These are phyloP conservation scores for Tenrec ecaudatus DNA, from an alignment of 2,113 vertebrate species.

Conservation along the genomic window DNA sequence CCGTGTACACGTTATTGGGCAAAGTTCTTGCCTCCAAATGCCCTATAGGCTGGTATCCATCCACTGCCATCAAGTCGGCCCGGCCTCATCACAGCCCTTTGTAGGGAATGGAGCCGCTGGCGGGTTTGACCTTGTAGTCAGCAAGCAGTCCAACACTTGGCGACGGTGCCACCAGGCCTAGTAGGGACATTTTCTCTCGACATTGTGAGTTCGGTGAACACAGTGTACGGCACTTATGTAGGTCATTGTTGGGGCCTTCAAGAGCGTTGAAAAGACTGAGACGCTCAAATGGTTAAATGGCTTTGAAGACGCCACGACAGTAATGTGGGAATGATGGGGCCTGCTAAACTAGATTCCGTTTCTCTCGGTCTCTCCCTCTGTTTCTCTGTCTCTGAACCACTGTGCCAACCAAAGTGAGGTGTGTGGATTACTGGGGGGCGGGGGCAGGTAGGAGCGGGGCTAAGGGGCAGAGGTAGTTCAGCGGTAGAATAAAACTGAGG, in stretches of 20 bases:
- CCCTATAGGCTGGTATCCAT: not conserved
- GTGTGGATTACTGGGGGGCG: not conserved
- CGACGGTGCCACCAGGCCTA: too few species aligned
- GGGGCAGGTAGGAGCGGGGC: not conserved
- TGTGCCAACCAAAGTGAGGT: not conserved
- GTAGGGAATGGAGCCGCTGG: too few species aligned
- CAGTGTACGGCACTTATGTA: not conserved
- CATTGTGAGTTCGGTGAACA: too few species aligned
- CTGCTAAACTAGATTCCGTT: slow-evolving; percentile 5
- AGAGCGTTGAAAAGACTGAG: not conserved
- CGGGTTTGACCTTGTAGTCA: too few species aligned
- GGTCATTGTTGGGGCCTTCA: not conserved
- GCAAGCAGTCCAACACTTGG: too few species aligned
- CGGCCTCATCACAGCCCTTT: too few species aligned
- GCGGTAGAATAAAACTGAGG: not conserved
- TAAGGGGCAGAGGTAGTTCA: not conserved
- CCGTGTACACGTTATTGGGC: not conserved
- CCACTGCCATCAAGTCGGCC: too few species aligned
- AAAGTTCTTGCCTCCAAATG: not conserved
- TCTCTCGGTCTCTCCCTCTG: not conserved
- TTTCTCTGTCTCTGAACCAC: not conserved
- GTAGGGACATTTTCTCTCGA: too few species aligned
- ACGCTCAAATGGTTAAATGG: not conserved
- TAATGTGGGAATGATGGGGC: not conserved
- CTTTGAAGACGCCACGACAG: not conserved